These are phyloP conservation scores for Dendrocopos noguchii DNA, from an alignment of 2,113 vertebrate genomes.

Conservation along the genomic window DNA sequence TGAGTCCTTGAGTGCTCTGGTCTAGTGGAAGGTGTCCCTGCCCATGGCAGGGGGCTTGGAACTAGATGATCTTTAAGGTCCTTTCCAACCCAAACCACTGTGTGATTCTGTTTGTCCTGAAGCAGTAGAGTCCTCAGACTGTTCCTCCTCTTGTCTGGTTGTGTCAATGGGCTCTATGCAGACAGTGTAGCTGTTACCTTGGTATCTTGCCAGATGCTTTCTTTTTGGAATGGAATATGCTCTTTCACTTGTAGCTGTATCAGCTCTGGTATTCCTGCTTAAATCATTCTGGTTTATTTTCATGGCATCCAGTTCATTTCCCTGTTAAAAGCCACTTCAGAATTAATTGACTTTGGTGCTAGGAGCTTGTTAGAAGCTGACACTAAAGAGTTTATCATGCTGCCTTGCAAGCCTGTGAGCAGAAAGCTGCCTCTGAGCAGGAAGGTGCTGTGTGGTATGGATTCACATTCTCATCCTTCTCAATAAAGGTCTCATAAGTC, in stretches of 20 bases:
- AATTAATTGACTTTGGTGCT: slow-evolving; percentile 49
- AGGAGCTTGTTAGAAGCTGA: slow-evolving; percentile 41
- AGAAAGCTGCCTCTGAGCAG: not conserved
- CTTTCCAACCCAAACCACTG: no score
- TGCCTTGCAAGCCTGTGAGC: not conserved
- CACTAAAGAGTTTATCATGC: slow-evolving; percentile 2
- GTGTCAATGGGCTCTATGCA: slow-evolving; percentile 9
- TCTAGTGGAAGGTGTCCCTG: no score
- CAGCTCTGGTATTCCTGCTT: slow-evolving; percentile 24
- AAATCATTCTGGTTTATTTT: slow-evolving; percentile 46
- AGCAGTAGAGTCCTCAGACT: not conserved
- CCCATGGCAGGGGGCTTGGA: no score
- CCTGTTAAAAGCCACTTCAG: slow-evolving; percentile 28
- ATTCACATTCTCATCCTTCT: not conserved
- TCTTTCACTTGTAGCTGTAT: not conserved
- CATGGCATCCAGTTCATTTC: slow-evolving; percentile 47
- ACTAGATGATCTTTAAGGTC: no score
- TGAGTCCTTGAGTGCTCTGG: no score
- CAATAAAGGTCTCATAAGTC: not conserved
- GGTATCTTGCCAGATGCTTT: slow-evolving; percentile 22
- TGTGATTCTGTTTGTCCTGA: not conserved
- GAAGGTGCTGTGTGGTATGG: not conserved
- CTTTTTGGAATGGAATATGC: not conserved
- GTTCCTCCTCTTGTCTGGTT: not conserved
- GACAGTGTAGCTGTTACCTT: slow-evolving; percentile 21